Conservation (phyloP, 2,797 vertebrate species). For the Dendrocincla tyrannina region DNA sequence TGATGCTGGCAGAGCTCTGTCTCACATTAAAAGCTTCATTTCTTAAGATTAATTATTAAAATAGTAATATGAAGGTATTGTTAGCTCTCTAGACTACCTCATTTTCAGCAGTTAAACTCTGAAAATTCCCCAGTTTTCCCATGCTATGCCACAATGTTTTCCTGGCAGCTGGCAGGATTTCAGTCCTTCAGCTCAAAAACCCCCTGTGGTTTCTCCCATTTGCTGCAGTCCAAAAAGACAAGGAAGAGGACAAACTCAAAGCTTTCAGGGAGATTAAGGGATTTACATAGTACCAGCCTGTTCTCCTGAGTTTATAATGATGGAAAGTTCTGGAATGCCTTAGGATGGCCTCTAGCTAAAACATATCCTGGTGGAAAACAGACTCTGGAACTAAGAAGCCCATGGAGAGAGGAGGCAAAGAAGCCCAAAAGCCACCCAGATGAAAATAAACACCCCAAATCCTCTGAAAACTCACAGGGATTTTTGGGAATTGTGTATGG, state of each 20-base stretch:
- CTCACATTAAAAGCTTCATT: not conserved
- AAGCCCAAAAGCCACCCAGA: not conserved
- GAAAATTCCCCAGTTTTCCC: not conserved
- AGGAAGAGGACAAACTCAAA: not conserved
- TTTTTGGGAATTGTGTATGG: not conserved
- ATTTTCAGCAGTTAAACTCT: not conserved
- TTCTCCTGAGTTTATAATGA: not conserved
- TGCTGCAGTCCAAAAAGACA: not conserved
- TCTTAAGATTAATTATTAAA: not conserved
- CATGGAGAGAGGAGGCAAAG: not conserved
- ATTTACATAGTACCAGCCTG: too few species aligned
- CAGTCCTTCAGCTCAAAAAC: not conserved
- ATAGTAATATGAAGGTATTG: not conserved
- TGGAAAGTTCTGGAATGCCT: not conserved
- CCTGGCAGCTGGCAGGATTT: not conserved
- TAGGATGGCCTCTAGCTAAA: not conserved
- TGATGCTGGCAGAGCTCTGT: rapidly evolving
- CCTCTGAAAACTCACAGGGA: not conserved
- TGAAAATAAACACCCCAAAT: not conserved
- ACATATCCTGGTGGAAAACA: not conserved
- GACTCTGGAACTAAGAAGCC: not conserved
- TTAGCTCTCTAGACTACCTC: not conserved
- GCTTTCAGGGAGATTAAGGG: not conserved
- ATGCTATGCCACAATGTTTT: not conserved
- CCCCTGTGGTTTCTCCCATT: not conserved